Evolutionary conservation across 2,797 vertebrate species (phyloP).

Genomic region (Brotogeris chrysoptera): DNA sequence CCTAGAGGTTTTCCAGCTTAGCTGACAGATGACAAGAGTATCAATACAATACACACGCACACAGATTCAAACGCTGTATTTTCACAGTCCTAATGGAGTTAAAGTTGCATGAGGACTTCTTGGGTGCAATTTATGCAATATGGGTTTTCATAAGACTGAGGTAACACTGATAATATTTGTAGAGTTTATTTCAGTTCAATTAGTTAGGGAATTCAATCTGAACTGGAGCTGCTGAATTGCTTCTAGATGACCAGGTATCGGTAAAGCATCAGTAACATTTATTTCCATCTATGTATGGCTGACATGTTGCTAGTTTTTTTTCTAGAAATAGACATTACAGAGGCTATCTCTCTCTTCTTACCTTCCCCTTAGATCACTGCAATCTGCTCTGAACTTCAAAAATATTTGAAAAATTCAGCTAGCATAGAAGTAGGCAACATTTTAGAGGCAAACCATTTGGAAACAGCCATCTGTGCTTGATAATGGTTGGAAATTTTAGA

Average conservation of each 20-base stretch:
- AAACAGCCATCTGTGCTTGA: slow-evolving; percentile 28
- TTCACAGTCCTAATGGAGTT: background rate
- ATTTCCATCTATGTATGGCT: background rate
- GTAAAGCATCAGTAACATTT: background rate
- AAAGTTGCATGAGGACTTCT: background rate
- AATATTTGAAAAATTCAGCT: slow-evolving; percentile 13
- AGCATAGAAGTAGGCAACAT: background rate
- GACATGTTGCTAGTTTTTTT: background rate
- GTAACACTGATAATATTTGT: background rate
- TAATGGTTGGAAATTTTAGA: background rate
- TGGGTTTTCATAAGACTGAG: background rate
- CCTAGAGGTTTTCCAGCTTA: background rate
- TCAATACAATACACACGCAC: background rate
- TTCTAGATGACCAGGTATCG: background rate
- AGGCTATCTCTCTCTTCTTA: background rate
- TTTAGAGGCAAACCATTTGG: slow-evolving; percentile 39
- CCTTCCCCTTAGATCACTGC: slow-evolving; percentile 27
- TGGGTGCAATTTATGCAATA: background rate
- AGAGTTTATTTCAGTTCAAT: background rate
- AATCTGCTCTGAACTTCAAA: slow-evolving; percentile 20
- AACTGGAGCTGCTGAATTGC: background rate
- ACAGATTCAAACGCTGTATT: background rate
- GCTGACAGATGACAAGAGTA: background rate
- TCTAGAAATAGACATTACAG: slow-evolving; percentile 26
- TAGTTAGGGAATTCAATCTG: background rate